Percentiles rank a stretch among this genome's conserved stretches.
Conservation (phyloP, 2,113 vertebrate species). For the Rhizomys pruinosus region DNA sequence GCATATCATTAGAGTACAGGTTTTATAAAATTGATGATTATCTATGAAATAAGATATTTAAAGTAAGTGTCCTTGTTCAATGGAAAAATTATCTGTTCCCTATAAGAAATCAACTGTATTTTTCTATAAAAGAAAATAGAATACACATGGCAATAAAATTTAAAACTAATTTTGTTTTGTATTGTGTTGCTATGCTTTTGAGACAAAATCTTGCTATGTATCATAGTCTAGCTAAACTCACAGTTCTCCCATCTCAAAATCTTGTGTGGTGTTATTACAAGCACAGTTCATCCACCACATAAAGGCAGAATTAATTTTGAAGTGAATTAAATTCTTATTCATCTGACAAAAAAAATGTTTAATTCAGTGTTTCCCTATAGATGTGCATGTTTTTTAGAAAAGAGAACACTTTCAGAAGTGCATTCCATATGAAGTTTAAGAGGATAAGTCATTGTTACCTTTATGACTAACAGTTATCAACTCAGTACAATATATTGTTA, state of each 20-base stretch:
- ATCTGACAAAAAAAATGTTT: slow-evolving; percentile 1
- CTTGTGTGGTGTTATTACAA: too few species aligned
- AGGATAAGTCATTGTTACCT: not conserved
- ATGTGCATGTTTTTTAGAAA: not conserved
- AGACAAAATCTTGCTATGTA: not conserved
- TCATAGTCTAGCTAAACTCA: not conserved
- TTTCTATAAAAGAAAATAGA: not conserved
- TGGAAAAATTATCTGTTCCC: not conserved
- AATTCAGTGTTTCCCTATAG: not conserved
- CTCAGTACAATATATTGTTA: not conserved
- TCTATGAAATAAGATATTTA: not conserved
- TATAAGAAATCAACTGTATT: not conserved
- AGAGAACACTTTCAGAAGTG: not conserved
- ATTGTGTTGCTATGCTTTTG: not conserved
- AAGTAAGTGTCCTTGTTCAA: not conserved
- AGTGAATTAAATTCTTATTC: slow-evolving; percentile 6
- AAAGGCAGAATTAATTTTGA: slow-evolving; percentile 36
- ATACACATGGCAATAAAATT: not conserved
- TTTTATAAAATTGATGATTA: slow-evolving; percentile 35
- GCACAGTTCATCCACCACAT: accelerated
- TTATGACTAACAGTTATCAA: not conserved
- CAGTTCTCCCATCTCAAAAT: accelerated
- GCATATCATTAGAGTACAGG: not conserved
- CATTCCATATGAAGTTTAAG: not conserved
- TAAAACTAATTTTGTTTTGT: slow-evolving; percentile 17